These are phyloP conservation scores for Labrus mixtus DNA, from an alignment of 2,113 vertebrate genomes.

Conservation along the genomic window DNA sequence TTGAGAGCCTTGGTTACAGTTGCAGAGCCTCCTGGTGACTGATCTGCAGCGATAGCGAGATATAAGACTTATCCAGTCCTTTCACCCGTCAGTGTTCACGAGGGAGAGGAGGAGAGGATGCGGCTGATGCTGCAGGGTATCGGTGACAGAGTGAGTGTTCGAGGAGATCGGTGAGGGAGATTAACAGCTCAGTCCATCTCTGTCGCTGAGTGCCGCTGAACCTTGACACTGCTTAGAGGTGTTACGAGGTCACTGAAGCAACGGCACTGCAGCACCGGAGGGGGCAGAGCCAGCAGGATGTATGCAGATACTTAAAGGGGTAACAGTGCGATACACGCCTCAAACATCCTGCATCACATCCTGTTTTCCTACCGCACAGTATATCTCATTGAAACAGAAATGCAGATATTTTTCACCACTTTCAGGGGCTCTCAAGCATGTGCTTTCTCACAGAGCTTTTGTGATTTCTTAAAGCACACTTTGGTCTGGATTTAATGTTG, in stretches of 20 bases:
- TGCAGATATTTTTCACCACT: neutral
- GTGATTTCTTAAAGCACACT: conserved; percentile 39
- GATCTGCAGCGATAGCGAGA: conserved; percentile 72
- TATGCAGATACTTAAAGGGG: conserved; percentile 36
- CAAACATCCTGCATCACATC: neutral
- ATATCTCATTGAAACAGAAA: conserved; percentile 17
- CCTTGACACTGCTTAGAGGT: conserved; percentile 78
- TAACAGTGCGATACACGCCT: conserved; percentile 39
- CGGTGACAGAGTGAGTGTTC: conserved; percentile 76
- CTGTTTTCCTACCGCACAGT: neutral
- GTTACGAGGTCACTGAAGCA: conserved; percentile 74
- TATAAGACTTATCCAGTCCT: conserved; percentile 75
- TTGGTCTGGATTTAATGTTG: conserved; percentile 35
- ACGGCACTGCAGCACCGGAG: conserved; percentile 45
- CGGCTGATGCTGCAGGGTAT: conserved; percentile 69
- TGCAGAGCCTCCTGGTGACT: conserved; percentile 53
- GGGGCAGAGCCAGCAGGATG: conserved; percentile 18
- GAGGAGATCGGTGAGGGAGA: conserved; percentile 75
- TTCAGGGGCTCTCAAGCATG: conserved; percentile 12
- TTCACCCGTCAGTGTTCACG: conserved; percentile 77
- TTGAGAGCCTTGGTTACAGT: conserved; percentile 67
- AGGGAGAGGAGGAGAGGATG: conserved; percentile 63
- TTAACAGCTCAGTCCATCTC: conserved; percentile 81
- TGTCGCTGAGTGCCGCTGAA: conserved; percentile 74
- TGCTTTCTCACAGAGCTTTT: conserved; percentile 33